phyloP scores from a whole-genome alignment of 2,797 vertebrate species.

The Crocodylus rhombifer region DNA sequence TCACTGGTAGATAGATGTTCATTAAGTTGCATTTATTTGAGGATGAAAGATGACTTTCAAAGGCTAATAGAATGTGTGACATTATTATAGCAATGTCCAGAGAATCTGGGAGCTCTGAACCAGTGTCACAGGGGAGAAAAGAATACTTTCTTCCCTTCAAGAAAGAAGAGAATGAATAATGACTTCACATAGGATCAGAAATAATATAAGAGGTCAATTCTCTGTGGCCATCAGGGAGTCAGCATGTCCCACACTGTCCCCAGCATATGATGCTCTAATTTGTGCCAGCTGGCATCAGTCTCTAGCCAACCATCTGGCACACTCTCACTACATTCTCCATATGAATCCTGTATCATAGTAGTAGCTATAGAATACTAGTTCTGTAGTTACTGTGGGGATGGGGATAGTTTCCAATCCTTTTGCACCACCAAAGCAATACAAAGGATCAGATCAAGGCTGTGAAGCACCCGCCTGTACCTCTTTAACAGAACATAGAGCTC shows the following conservation, averaged over 20 bases:
- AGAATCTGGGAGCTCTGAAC: not conserved
- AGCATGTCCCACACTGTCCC: not conserved
- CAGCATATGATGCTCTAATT: not conserved
- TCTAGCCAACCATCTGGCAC: not conserved
- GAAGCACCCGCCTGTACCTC: not conserved
- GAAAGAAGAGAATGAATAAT: not conserved
- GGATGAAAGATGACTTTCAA: not conserved
- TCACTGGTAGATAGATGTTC: not conserved
- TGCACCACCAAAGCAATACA: not conserved
- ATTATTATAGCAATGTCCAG: not conserved
- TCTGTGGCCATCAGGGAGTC: not conserved
- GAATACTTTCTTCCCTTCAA: not conserved
- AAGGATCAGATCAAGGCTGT: not conserved
- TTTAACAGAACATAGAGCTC: not conserved
- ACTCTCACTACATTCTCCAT: not conserved
- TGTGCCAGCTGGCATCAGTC: slow-evolving; percentile 1
- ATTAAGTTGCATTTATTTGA: not conserved
- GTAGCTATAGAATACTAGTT: not conserved
- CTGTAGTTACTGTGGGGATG: not conserved
- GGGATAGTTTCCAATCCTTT: not conserved
- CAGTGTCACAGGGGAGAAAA: not conserved
- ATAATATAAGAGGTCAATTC: not conserved
- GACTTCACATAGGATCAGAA: not conserved
- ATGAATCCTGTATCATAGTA: not conserved
- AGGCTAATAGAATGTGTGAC: not conserved